Evolutionary conservation across 1,140 invertebrate genomes (phyloP).

Genomic region (Drosophila grimshawi): DNA sequence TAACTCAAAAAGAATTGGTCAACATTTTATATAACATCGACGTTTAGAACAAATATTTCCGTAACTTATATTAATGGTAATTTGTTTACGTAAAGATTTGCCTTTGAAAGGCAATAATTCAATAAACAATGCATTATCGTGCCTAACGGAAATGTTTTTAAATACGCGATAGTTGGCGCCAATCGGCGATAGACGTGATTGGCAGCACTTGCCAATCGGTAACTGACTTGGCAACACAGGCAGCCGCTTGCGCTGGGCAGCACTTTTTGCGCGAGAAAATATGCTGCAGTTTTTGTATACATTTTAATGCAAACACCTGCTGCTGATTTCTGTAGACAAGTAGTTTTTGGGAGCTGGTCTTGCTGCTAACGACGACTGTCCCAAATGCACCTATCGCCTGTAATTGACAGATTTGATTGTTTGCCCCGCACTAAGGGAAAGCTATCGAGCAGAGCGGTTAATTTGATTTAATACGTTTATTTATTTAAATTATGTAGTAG

Average conservation of each 20-base stretch:
- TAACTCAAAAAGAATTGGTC: slow-evolving; percentile 48
- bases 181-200: neutral
- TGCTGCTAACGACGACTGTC: slow-evolving; percentile 4
- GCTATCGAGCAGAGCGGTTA: neutral
- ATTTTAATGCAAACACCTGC: slow-evolving; percentile 15
- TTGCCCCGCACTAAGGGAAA: neutral
- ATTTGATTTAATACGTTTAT: slow-evolving; percentile 42
- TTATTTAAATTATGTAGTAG: slow-evolving; percentile 70
- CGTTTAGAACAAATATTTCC: slow-evolving; percentile 46
- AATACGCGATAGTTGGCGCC: neutral
- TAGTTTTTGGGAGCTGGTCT: slow-evolving; percentile 26
- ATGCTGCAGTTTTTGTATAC: slow-evolving; percentile 9
- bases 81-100: neutral
- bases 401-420: neutral
- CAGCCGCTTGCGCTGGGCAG: neutral
- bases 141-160: neutral
- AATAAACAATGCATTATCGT: neutral
- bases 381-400: neutral
- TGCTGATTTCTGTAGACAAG: slow-evolving; percentile 11
- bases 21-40: slow-evolving; percentile 32
- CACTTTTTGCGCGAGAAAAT: slow-evolving; percentile 16
- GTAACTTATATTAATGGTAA: neutral
- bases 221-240: neutral
- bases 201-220: neutral
- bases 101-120: slow-evolving; percentile 14